A percentile compares a stretch with the other conserved stretches of the same genome.
Conservation (phyloP, 2,797 vertebrate species). For the Fistularia commersonii region DNA sequence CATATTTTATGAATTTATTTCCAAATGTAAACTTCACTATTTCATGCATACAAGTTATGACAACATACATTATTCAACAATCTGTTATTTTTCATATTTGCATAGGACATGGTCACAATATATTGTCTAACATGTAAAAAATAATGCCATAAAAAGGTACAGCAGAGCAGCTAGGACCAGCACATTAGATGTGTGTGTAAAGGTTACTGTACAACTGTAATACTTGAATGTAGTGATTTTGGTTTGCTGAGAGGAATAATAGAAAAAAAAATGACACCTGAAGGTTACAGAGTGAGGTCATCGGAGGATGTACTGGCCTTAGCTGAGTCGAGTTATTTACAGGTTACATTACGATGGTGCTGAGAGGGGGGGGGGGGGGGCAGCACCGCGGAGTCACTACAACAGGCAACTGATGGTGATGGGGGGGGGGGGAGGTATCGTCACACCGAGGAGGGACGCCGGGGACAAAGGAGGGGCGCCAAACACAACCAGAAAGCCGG, state of each 20-base stretch:
- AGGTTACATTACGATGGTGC: conserved; percentile 74
- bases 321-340: conserved; percentile 78
- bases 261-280: conserved; percentile 63
- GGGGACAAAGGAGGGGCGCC: conserved; percentile 53
- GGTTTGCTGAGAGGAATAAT: conserved; percentile 71
- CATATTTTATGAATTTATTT: conserved; percentile 93
- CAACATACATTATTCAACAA: conserved; percentile 89
- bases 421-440: conserved; percentile 71
- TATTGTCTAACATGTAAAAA: conserved; percentile 98
- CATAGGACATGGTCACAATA: conserved; percentile 98
- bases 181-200: conserved; percentile 73
- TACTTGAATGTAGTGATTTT: conserved; percentile 92
- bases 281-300: conserved; percentile 76
- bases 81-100: conserved; percentile 89
- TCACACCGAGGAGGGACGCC: conserved; percentile 63
- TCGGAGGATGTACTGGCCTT: conserved; percentile 78
- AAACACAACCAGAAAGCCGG: conserved; percentile 47
- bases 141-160: conserved; percentile 94
- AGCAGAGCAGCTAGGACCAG: conserved; percentile 92
- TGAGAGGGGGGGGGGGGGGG: conserved; percentile 57
- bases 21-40: conserved; percentile 98
- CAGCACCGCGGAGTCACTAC: conserved; percentile 79
- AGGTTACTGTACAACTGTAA: conserved; percentile 88
- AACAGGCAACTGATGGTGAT: conserved; percentile 81
- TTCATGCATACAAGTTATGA: conserved; percentile 98